Evolutionary conservation across 2,113 vertebrate species (phyloP), one percentile per base, ranked within the genome.

Genomic region (Pao palembangensis): DNA sequence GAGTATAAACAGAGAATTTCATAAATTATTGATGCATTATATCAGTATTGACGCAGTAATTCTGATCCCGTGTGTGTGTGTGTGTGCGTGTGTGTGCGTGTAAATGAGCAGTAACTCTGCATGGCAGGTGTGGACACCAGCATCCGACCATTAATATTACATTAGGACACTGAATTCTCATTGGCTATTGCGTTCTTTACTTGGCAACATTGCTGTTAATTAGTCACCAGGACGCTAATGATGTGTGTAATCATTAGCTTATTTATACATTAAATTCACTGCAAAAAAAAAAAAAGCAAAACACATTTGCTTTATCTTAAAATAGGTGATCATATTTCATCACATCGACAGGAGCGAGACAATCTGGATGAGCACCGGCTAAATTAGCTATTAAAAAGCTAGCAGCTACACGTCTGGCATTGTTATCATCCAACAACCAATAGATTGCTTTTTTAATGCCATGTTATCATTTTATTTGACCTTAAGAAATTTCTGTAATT

Each of bases 111-210:
- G 34, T 2, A 44, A 18, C 28, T 3, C 14, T 20, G 50, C 49
- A 51, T 50, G 51, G 58, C 51, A 64, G 59, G 43, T 71, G 55
- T 28, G 50, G 20, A 51, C 15, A 1, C 51, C 46, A 38, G 52
- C 23, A 55, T 38, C 18, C 55, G 54, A 58, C 51, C 41, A 51
- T 72, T 59, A 51, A 59, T 72, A 62, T 46, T 46, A 55, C 34
- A 55, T 59, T 61, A 60, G 50, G 50, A 48, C 15, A 11, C 34
- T 51, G 28, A 50, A 18, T 51, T 19, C 31, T 23, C 12, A 28
- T 61, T 62, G 25, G 38, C 15, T 48, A 42, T 20, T 63, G 4
- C 60, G 1, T 61, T 14, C 61, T 58, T 66, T 15, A 23, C 15
- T 41, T 21, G 47, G 28, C 19, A 16, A 31, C 53, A 8, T 23